Conservation (phyloP, 2,113 vertebrate genomes). For the Oryzias celebensis region DNA sequence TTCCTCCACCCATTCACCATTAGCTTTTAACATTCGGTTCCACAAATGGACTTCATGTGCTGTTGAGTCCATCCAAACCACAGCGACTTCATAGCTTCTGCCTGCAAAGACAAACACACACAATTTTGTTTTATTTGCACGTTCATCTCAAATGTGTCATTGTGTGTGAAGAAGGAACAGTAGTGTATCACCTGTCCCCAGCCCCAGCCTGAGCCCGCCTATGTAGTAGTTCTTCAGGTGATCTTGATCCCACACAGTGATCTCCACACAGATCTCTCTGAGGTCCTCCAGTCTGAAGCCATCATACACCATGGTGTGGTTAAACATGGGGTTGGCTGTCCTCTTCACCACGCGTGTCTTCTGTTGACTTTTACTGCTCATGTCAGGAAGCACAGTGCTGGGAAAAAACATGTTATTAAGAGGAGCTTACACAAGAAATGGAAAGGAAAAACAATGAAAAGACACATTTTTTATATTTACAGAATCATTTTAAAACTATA, state of each 20-base stretch:
- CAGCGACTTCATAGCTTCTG: constrained; percentile 85
- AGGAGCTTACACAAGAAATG: not conserved
- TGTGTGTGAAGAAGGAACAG: not conserved
- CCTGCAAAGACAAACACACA: constrained; percentile 72
- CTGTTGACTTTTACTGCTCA: constrained; percentile 85
- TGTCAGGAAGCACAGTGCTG: constrained; percentile 89
- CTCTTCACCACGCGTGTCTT: constrained; percentile 87
- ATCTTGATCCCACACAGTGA: constrained; percentile 94
- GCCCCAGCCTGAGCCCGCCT: constrained; percentile 88
- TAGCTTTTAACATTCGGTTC: constrained; percentile 85
- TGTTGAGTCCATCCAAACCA: constrained; percentile 94
- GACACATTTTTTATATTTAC: not conserved
- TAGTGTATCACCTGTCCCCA: constrained; percentile 85
- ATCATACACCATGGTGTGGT: constrained; percentile 96
- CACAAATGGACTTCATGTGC: constrained; percentile 83
- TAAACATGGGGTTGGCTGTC: constrained; percentile 86
- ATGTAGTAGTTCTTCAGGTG: constrained; percentile 86
- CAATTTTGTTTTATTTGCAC: not conserved
- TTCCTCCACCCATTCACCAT: constrained; percentile 88
- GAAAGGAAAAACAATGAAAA: not conserved
- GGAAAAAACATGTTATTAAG: not conserved
- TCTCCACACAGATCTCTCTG: constrained; percentile 86
- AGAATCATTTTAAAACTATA: no score
- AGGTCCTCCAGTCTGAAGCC: constrained; percentile 87
- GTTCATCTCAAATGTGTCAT: not conserved